Evolutionary conservation across 2,888 invertebrate genomes (phyloP), one percentile per base, ranked within the genome.

Genomic region (Tetragnatha montana): DNA sequence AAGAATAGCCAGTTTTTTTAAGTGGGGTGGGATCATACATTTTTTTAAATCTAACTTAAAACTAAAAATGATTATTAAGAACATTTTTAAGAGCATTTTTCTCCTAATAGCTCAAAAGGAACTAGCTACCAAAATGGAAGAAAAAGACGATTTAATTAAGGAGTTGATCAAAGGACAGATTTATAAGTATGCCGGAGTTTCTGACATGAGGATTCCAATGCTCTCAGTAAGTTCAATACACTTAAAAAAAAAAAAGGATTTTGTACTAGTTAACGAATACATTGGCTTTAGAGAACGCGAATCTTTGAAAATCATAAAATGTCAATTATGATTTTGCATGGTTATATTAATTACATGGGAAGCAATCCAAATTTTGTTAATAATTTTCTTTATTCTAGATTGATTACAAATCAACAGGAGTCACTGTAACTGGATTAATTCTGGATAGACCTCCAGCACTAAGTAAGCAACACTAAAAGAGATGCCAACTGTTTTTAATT

Each of bases 361-460:
- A 35, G 35, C 35, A 35, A 35, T 35, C n/a, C n/a, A n/a, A 35
- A 35, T 4, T 35, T 35, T 4, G 4, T 35, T 35, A 35, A 35
- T 35, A 35, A 68, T 14, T 51, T 74, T 50, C 51, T 50, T 21
- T 3, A 47, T 74, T 74, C 6, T 74, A 90, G 90, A 51, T 47
- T 69, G 90, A 90, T n/a, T 90, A 90, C 51, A 86, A 78, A 60
- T n/a, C 87, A 35, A 69, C 73, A 8, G 87, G 87, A n/a, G 87
- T 87, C 6, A 82, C 35, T 49, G 81, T 83, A 6, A 87, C 90
- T 68, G 90, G 82, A 3, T 19, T 87, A 14, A 73, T 90, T 22
- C 22, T 90, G 19, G 90, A 90, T 49, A 78, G 90, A 22, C 90
- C 90, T 8, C 87, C 90, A 14, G 86, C 87, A 83, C 35, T 87